A percentile compares a stretch with the other conserved stretches of the same genome.
Evolutionary conservation across 1,140 invertebrate species (phyloP).

Genomic region (Drosophila arizonae): DNA sequence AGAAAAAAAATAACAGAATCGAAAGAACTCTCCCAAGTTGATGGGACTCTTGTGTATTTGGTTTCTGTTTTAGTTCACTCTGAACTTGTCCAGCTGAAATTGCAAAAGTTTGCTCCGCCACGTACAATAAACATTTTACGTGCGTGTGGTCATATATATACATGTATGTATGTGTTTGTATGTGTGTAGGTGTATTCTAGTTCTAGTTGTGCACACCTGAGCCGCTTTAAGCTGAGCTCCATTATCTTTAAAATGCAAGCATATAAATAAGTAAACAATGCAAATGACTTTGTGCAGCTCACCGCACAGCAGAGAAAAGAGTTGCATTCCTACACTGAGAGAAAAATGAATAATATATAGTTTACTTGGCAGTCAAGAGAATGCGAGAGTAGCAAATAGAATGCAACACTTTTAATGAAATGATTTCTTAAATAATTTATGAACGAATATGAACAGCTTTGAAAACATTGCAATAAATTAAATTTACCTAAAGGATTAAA

Average conservation of each 20-base stretch:
- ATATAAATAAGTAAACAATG: conserved; percentile 49
- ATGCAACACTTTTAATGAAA: neutral
- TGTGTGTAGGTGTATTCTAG: neutral
- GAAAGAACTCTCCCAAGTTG: conserved; percentile 11
- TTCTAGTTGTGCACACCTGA: conserved; percentile 41
- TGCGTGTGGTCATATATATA: neutral
- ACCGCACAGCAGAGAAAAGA: conserved; percentile 1
- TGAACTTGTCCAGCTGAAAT: conserved; percentile 41
- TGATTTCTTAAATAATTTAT: no score
- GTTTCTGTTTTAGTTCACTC: conserved; percentile 32
- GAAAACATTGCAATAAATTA: no score
- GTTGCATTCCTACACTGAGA: conserved; percentile 21
- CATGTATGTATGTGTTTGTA: conserved; percentile 1
- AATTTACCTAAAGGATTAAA: no score
- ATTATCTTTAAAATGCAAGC: conserved; percentile 26
- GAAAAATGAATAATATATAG: conserved; percentile 2
- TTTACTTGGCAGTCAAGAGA: no score
- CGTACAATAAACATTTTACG: conserved; percentile 29
- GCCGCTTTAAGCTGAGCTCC: conserved; percentile 11
- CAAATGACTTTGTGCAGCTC: conserved; percentile 25
- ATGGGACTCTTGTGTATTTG: conserved; percentile 31
- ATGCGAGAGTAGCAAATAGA: neutral
- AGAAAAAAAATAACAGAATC: no score
- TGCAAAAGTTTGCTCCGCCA: conserved; percentile 34
- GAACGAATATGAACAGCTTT: no score